phyloP scores from a whole-genome alignment of 1,140 invertebrate species.

The Ridgeia piscesae region DNA sequence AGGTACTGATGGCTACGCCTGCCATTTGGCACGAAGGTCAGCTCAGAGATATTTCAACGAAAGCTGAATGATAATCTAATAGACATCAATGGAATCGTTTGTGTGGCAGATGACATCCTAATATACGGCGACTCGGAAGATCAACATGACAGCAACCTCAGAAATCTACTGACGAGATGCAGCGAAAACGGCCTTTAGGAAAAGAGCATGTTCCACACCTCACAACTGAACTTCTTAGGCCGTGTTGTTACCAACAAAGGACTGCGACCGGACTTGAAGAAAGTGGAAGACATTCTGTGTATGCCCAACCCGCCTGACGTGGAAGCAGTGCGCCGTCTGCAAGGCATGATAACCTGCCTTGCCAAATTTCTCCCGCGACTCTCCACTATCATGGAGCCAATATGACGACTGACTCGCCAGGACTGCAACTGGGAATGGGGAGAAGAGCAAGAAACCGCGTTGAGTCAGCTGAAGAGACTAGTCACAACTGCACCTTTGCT shows the following conservation, averaged over 20 bases:
- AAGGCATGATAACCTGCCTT: slow-evolving; percentile 39
- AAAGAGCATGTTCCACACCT: slow-evolving; percentile 35
- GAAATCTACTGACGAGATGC: slow-evolving; percentile 44
- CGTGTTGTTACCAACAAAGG: slow-evolving; percentile 53
- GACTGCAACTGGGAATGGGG: no score
- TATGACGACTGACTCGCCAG: slow-evolving; percentile 36
- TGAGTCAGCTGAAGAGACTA: no score
- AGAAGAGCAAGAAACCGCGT: no score
- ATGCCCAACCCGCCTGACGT: slow-evolving; percentile 32
- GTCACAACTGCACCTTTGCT: no score
- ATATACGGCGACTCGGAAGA: slow-evolving; percentile 3
- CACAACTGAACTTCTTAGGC: slow-evolving; percentile 21
- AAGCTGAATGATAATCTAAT: slow-evolving; percentile 40
- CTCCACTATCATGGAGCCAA: neutral
- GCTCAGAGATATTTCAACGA: slow-evolving; percentile 49
- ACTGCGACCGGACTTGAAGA: slow-evolving; percentile 49
- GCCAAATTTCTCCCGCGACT: slow-evolving; percentile 34
- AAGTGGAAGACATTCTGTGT: slow-evolving; percentile 48
- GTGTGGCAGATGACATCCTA: slow-evolving; percentile 48
- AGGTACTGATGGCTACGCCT: slow-evolving; percentile 33
- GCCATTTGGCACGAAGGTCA: slow-evolving; percentile 34
- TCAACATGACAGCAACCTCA: slow-evolving; percentile 19
- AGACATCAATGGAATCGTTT: slow-evolving; percentile 48
- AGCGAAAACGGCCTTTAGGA: slow-evolving; percentile 43
- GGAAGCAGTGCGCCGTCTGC: slow-evolving; percentile 32